Conservation (phyloP, 2,888 invertebrate species). For the Lochmaea crataegi region DNA sequence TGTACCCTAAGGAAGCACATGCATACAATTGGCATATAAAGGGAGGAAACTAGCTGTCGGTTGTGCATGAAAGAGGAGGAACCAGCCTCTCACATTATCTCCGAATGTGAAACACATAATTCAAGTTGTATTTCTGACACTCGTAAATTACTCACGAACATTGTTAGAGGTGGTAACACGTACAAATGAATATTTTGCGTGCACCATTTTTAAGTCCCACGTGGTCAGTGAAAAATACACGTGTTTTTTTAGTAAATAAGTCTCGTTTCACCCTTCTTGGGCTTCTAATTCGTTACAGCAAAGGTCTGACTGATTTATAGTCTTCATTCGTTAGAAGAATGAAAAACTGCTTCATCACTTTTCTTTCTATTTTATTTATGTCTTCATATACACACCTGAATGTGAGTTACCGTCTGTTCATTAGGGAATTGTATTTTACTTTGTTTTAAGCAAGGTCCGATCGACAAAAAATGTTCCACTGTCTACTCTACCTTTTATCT, state of each 20-base stretch:
- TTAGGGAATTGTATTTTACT: conserved; percentile 18
- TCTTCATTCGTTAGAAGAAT: conserved; percentile 32
- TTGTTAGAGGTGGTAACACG: neutral
- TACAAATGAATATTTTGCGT: conserved; percentile 9
- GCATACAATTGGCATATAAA: too few relatives aligned
- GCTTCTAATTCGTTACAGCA: conserved; percentile 29
- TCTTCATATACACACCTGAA: conserved; percentile 32
- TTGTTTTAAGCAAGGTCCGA: conserved; percentile 13
- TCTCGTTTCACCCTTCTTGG: conserved; percentile 23
- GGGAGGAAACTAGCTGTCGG: too few relatives aligned
- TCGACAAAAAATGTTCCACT: conserved; percentile 1
- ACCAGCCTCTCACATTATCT: too few relatives aligned
- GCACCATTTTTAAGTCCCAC: conserved; percentile 11
- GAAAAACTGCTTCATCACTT: conserved; percentile 34
- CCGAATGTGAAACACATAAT: neutral
- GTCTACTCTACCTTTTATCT: neutral
- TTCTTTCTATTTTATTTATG: conserved; percentile 36
- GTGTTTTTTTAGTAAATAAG: conserved; percentile 33
- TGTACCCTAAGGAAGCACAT: too few relatives aligned
- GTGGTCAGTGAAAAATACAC: conserved; percentile 31
- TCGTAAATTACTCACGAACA: too few relatives aligned
- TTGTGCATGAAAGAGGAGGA: too few relatives aligned
- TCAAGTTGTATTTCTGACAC: too few relatives aligned
- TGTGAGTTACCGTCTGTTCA: conserved; percentile 23
- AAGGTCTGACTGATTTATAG: conserved; percentile 32